These are phyloP conservation scores for Euzetes globulus DNA, from an alignment of 2,888 invertebrate genomes.

Conservation along the genomic window DNA sequence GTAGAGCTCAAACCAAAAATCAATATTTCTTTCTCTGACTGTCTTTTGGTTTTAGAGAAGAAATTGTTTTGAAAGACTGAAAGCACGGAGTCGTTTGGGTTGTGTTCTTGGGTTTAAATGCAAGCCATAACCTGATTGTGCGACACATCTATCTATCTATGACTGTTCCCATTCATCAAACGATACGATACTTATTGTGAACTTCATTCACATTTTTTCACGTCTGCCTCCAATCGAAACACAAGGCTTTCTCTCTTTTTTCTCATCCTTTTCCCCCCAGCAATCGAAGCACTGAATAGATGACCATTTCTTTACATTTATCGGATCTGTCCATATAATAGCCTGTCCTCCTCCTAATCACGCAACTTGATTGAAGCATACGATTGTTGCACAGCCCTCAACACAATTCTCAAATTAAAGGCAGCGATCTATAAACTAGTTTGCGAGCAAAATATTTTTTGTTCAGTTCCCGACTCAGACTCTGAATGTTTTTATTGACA, in stretches of 20 bases:
- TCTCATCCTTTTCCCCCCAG: not conserved
- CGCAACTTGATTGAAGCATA: not conserved
- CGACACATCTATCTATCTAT: not conserved
- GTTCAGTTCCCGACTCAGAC: not conserved
- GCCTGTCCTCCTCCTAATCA: not conserved
- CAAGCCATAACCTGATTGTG: not conserved
- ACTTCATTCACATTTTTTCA: not conserved
- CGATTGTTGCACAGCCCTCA: not conserved
- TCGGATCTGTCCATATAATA: not conserved
- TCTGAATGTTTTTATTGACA: not conserved
- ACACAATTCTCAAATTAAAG: not conserved
- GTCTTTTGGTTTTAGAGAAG: constrained; percentile 4
- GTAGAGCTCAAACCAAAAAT: constrained; percentile 4
- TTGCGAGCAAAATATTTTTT: not conserved
- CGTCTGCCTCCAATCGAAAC: not conserved
- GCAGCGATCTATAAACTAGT: not conserved
- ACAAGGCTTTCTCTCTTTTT: not conserved
- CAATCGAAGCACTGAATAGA: not conserved
- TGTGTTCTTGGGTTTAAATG: not conserved
- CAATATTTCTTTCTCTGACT: not conserved
- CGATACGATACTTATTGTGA: not conserved
- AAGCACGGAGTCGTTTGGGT: not conserved
- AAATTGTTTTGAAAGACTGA: not conserved
- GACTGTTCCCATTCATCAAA: constrained; percentile 2
- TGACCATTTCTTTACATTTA: not conserved